A percentile compares a stretch with the other conserved stretches of the same genome.
Conservation (phyloP, 2,888 invertebrate species). For the Limnephilus rhombicus region DNA sequence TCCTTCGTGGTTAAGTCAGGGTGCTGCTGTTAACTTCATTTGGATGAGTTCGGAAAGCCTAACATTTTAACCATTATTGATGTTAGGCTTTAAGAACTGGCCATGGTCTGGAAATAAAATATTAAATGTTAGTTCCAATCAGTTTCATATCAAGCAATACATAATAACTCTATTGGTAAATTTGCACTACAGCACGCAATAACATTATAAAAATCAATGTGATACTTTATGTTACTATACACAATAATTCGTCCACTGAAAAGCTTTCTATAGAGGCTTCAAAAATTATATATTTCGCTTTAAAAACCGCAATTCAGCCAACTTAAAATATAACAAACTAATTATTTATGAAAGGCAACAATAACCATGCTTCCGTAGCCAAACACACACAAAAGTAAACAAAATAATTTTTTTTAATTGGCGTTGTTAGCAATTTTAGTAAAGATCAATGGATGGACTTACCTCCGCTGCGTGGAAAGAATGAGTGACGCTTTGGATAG, state of each 20-base stretch:
- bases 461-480: slow-evolving; percentile 24
- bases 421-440: not conserved
- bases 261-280: too few relatives aligned
- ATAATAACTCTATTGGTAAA: too few relatives aligned
- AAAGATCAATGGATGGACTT: not conserved
- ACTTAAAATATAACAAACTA: not conserved
- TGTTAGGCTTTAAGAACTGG: slow-evolving; percentile 32
- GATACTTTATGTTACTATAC: too few relatives aligned
- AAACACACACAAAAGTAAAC: too few relatives aligned
- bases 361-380: not conserved
- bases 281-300: too few relatives aligned
- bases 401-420: not conserved
- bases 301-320: too few relatives aligned
- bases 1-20: not conserved
- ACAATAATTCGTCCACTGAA: too few relatives aligned
- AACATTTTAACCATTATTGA: slow-evolving; percentile 21
- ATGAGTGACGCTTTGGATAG: not conserved
- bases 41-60: slow-evolving; percentile 32
- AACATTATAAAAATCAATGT: too few relatives aligned
- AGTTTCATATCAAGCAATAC: too few relatives aligned
- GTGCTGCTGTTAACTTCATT: not conserved
- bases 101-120: slow-evolving; percentile 34
- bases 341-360: not conserved
- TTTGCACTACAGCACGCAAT: too few relatives aligned
- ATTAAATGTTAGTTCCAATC: not conserved